Conservation (phyloP, 2,888 invertebrate genomes). For the Thera obeliscata region DNA sequence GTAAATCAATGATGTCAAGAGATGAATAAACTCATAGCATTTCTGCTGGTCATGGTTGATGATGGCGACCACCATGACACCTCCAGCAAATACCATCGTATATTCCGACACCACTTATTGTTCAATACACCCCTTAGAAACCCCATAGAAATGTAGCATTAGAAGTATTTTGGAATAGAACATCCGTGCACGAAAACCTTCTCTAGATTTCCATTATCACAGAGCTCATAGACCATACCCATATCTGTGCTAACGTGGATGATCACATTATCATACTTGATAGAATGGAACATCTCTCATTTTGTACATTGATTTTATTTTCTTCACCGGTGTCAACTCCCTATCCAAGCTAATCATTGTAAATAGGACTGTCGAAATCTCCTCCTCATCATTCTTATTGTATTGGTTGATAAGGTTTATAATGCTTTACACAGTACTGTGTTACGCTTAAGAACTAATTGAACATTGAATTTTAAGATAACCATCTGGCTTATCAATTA, state of each 20-base stretch:
- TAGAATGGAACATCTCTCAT: slow-evolving; percentile 33
- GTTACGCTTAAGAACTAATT: slow-evolving; percentile 69
- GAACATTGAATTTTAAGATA: slow-evolving; percentile 41
- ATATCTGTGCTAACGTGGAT: slow-evolving; percentile 52
- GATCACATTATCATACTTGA: slow-evolving; percentile 30
- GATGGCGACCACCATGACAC: slow-evolving; percentile 25
- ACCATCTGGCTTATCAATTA: slow-evolving; percentile 33
- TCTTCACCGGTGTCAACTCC: slow-evolving; percentile 27
- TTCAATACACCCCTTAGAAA: slow-evolving; percentile 37
- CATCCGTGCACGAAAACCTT: slow-evolving; percentile 51
- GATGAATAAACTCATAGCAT: slow-evolving; percentile 57
- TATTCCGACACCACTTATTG: slow-evolving; percentile 39
- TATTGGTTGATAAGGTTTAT: slow-evolving; percentile 42
- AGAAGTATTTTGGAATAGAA: slow-evolving; percentile 38
- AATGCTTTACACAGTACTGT: slow-evolving; percentile 58
- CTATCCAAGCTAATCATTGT: slow-evolving; percentile 38
- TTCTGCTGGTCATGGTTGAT: slow-evolving; percentile 55
- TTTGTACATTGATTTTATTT: slow-evolving; percentile 32
- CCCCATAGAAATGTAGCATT: slow-evolving; percentile 38
- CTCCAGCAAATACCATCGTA: slow-evolving; percentile 42
- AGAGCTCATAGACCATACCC: slow-evolving; percentile 36
- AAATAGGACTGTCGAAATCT: slow-evolving; percentile 48
- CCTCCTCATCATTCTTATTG: slow-evolving; percentile 23
- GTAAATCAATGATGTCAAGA: slow-evolving; percentile 45
- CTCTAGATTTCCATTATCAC: slow-evolving; percentile 34